Evolutionary conservation across 2,888 invertebrate species (phyloP).

Genomic region (Julus scandinavius): DNA sequence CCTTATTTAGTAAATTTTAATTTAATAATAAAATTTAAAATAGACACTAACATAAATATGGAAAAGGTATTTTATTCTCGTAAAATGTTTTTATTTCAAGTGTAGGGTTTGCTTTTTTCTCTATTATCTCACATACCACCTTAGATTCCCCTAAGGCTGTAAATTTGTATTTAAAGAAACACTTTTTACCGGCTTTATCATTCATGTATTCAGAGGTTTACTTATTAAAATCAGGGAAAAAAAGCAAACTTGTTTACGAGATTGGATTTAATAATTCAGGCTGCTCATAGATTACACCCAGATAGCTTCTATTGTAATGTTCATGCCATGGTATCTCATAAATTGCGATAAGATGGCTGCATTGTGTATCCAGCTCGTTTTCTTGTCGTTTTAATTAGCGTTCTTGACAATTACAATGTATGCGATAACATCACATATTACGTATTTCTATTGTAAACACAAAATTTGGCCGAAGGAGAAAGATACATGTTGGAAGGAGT

Average conservation of each 20-base stretch:
- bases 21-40: too few species aligned
- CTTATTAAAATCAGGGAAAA: not conserved
- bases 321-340: not conserved
- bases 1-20: too few species aligned
- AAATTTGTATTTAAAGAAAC: too few species aligned
- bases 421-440: not conserved
- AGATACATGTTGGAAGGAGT: not conserved
- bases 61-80: too few species aligned
- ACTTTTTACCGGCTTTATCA: not conserved
- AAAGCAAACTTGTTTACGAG: not conserved
- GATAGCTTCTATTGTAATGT: slow-evolving; percentile 3
- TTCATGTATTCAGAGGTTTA: not conserved
- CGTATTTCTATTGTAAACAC: not conserved
- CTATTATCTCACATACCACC: too few species aligned
- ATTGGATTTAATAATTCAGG: not conserved
- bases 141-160: too few species aligned
- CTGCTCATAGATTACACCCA: not conserved
- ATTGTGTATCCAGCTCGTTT: not conserved
- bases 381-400: not conserved
- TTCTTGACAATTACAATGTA: not conserved
- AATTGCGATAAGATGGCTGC: not conserved
- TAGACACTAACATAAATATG: too few species aligned
- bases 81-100: too few species aligned
- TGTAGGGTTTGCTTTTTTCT: too few species aligned
- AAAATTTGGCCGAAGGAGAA: not conserved